These are phyloP conservation scores for Oreochromis spilurus DNA, from an alignment of 2,113 vertebrate genomes.

Conservation along the genomic window DNA sequence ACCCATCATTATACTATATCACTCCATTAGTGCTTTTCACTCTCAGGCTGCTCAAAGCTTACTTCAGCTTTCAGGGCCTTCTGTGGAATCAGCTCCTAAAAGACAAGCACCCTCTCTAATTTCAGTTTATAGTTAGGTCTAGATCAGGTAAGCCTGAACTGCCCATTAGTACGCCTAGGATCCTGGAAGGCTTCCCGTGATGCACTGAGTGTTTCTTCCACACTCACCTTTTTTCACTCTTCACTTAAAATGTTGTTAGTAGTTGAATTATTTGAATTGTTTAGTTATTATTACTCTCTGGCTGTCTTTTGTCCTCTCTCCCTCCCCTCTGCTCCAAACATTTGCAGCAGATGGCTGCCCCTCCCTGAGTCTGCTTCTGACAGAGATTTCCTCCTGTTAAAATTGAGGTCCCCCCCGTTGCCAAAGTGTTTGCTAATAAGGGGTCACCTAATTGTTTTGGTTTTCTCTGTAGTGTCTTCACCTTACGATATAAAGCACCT, in stretches of 20 bases:
- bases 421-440: not conserved
- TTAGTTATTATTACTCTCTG: not conserved
- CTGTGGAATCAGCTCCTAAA: not conserved
- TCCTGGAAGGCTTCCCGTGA: not conserved
- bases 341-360: not conserved
- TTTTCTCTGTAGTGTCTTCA: not conserved
- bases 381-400: not conserved
- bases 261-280: not conserved
- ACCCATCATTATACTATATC: not conserved
- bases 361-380: not conserved
- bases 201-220: not conserved
- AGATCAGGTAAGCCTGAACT: not conserved
- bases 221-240: not conserved
- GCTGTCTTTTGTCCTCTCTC: not conserved
- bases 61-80: not conserved
- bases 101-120: not conserved
- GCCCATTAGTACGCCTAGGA: not conserved
- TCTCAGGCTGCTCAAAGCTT: not conserved
- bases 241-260: not conserved
- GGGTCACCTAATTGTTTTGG: fast-evolving
- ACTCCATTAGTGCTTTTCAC: not conserved
- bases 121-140: not conserved
- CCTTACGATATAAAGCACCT: not conserved
- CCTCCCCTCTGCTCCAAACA: not conserved
- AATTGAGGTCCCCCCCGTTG: not conserved